Base-by-base conservation (phyloP, 2,797 vertebrate genomes). In the Vireo griseus region DNA sequence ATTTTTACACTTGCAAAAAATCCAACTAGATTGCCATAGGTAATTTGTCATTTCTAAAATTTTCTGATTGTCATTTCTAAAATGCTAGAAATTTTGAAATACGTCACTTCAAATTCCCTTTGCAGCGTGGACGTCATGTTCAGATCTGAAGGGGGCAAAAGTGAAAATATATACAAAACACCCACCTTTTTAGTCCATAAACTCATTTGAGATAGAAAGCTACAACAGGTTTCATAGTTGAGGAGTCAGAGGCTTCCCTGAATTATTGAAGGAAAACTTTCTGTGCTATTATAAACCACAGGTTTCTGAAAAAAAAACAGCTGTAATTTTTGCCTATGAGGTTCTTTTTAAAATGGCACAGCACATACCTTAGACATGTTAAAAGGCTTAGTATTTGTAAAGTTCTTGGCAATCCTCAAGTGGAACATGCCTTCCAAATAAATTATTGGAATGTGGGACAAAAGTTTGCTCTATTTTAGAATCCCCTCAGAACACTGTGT, bases 391-490 rank as follows among this genome's bases (percentile, higher is more conserved):
- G 58, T 78, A 94, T 95, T 94, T 93, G 93, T 90, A 51, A 93
- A 90, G 72, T 91, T 92, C 92, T 91, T 97, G 94, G 95, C 94
- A 97, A 81, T 44, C 66, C 37, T 94, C 54, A 84, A 89, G 86
- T 69, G 69, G 92, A 96, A 95, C 89, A 95, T 91, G 89, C 87
- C 62, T 94, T 93, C 84, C 94, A 93, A 94, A 90, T 90, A 96
- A 95, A 86, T 86, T 92, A 90, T 52, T 91, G 94, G 94, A 95
- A 97, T 81, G 85, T 86, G 48, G 91, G 87, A 96, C 91, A 95
- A 84, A 86, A 91, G 68, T 86, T 81, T 90, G 85, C 78, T 88
- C 89, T 87, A 83, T 83, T 96, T 95, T 69, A 88, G 75, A 96
- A 95, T 94, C 92, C 92, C 89, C 92, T 88, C 87, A 95, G 91